A percentile compares a stretch with the other conserved stretches of the same genome.
phyloP scores from a whole-genome alignment of 2,113 vertebrate species.

The Boleophthalmus pectinirostris region DNA sequence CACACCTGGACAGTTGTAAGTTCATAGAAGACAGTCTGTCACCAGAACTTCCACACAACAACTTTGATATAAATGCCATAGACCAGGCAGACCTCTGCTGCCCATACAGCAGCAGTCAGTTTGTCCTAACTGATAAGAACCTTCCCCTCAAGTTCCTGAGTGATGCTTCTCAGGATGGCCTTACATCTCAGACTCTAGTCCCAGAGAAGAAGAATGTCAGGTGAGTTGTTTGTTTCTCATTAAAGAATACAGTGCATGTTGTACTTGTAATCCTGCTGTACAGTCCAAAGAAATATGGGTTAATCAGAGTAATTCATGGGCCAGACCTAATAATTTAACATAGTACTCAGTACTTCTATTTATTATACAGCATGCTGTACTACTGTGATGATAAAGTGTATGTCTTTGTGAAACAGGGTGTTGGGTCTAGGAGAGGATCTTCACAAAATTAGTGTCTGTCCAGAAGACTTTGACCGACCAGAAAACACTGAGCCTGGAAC shows the following conservation, averaged over 20 bases:
- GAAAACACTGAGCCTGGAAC: slow-evolving; percentile 76
- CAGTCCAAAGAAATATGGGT: too few relatives aligned
- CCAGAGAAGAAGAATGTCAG: slow-evolving; percentile 52
- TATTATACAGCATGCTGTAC: background rate
- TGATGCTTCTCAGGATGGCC: slow-evolving; percentile 87
- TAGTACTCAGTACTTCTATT: background rate
- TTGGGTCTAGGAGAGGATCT: slow-evolving; percentile 72
- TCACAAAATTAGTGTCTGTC: slow-evolving; percentile 71
- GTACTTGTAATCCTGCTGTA: too few relatives aligned
- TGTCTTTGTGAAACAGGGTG: slow-evolving; percentile 7
- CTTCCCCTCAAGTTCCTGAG: slow-evolving; percentile 94
- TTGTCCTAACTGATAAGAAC: slow-evolving; percentile 93
- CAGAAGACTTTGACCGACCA: slow-evolving; percentile 86
- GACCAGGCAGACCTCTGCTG: slow-evolving; percentile 91
- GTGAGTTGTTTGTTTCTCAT: background rate
- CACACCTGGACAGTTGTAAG: slow-evolving; percentile 90
- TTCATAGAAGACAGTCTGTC: slow-evolving; percentile 95
- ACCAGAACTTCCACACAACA: slow-evolving; percentile 87
- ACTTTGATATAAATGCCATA: slow-evolving; percentile 94
- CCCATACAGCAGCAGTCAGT: slow-evolving; percentile 91
- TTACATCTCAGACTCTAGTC: slow-evolving; percentile 69
- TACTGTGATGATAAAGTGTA: background rate
- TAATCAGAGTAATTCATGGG: too few relatives aligned
- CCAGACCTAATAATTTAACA: too few relatives aligned
- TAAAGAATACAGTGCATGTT: background rate